Conservation (phyloP, 2,888 invertebrate genomes). For the Syrista parreyssii region DNA sequence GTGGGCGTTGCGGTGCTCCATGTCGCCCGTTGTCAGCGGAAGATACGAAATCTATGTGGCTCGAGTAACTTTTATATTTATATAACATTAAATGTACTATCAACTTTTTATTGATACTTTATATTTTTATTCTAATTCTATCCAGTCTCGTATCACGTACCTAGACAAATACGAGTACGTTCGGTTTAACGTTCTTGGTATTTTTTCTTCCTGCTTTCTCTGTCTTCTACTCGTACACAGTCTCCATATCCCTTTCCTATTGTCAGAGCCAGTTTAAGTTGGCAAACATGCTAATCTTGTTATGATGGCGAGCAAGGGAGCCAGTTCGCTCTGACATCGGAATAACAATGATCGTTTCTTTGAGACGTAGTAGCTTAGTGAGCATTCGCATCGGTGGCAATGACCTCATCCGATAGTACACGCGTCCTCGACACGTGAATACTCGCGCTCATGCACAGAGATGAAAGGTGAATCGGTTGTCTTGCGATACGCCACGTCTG, state of each 20-base stretch:
- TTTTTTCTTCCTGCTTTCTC: not conserved
- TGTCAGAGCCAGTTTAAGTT: not conserved
- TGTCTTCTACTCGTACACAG: not conserved
- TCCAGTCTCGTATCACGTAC: not conserved
- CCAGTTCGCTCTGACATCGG: constrained; percentile 2
- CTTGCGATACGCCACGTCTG: not conserved
- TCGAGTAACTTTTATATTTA: not conserved
- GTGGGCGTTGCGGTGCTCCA: not conserved
- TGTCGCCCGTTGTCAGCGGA: not conserved
- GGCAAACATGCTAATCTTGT: constrained; percentile 10
- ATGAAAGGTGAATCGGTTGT: not conserved
- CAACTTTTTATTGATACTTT: not conserved
- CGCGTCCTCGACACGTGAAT: not conserved
- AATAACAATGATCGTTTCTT: constrained; percentile 15
- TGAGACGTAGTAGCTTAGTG: not conserved
- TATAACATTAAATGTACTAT: not conserved
- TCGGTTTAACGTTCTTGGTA: not conserved
- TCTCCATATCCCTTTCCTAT: not conserved
- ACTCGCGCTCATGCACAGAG: not conserved
- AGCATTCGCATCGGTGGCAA: not conserved
- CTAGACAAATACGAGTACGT: not conserved
- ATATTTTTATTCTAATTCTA: not conserved
- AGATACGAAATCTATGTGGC: not conserved
- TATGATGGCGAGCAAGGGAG: constrained; percentile 3
- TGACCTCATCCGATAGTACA: constrained; percentile 1